A percentile compares a stretch with the other conserved stretches of the same genome.
Conservation (phyloP, 2,797 vertebrate species). For the Cossypha heuglini region DNA sequence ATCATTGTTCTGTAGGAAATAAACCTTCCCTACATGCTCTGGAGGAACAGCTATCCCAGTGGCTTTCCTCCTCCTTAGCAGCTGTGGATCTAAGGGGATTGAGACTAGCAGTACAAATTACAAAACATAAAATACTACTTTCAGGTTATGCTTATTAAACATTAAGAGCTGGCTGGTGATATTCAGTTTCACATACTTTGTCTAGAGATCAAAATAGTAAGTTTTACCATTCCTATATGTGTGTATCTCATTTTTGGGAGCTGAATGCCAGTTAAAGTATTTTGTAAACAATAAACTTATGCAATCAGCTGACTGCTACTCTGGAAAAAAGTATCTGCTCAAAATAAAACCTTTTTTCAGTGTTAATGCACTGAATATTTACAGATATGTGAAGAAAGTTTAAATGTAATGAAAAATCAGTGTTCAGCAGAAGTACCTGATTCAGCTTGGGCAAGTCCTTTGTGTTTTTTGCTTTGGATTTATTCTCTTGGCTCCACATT, state of each 20-base stretch:
- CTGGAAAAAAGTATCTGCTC: neutral
- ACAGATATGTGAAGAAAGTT: neutral
- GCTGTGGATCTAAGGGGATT: neutral
- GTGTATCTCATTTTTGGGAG: neutral
- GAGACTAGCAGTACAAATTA: neutral
- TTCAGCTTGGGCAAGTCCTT: conserved; percentile 92
- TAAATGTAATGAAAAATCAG: neutral
- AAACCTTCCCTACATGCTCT: neutral
- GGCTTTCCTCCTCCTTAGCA: neutral
- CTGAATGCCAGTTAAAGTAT: neutral
- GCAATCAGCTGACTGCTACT: neutral
- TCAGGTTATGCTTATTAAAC: neutral
- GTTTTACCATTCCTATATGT: neutral
- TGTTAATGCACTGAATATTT: neutral
- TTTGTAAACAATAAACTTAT: neutral
- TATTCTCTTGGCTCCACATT: conserved; percentile 91
- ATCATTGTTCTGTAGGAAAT: neutral
- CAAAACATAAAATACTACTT: neutral
- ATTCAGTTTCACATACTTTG: neutral
- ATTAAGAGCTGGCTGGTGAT: neutral
- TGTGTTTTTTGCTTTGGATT: conserved; percentile 82
- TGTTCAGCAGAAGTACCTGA: conserved; percentile 78
- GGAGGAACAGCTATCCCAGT: neutral
- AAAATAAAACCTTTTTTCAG: neutral
- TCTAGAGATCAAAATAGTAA: neutral